A percentile compares a stretch with the other conserved stretches of the same genome.
Evolutionary conservation across 2,888 invertebrate species (phyloP).

Genomic region (Chydorus sphaericus): DNA sequence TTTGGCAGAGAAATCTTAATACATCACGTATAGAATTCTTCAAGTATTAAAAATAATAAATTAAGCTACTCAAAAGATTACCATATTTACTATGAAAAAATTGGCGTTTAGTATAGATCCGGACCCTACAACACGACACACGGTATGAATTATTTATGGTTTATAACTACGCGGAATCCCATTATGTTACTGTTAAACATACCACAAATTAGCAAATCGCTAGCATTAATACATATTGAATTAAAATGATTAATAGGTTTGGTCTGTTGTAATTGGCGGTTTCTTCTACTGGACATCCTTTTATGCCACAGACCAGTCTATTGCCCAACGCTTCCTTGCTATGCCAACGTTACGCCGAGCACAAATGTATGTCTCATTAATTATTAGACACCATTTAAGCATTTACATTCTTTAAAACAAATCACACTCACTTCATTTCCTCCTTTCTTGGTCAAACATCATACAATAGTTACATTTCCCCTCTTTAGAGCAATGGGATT

Average conservation of each 20-base stretch:
- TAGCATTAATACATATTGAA: no score
- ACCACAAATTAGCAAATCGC: no score
- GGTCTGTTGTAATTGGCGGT: constrained; percentile 73
- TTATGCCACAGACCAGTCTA: constrained; percentile 85
- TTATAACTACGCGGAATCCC: no score
- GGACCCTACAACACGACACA: constrained; percentile 68
- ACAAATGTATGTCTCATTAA: constrained; percentile 51
- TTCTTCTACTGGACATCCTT: constrained; percentile 78
- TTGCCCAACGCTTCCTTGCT: constrained; percentile 81
- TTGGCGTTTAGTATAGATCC: constrained; percentile 59
- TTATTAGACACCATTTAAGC: no score
- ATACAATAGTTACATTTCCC: no score
- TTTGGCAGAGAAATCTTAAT: constrained; percentile 48
- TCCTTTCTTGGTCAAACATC: constrained; percentile 22
- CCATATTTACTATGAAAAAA: constrained; percentile 16
- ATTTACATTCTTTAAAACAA: no score
- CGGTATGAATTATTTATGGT: constrained; percentile 36
- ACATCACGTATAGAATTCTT: constrained; percentile 56
- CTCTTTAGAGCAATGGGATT: constrained; percentile 60
- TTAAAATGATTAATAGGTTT: no score
- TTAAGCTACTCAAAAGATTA: neutral
- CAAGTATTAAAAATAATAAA: constrained; percentile 38
- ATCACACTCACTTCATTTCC: neutral
- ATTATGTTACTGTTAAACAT: no score
- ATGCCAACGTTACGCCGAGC: constrained; percentile 65